Evolutionary conservation across 1,140 invertebrate species (phyloP).

Genomic region (Pomacea maculata): DNA sequence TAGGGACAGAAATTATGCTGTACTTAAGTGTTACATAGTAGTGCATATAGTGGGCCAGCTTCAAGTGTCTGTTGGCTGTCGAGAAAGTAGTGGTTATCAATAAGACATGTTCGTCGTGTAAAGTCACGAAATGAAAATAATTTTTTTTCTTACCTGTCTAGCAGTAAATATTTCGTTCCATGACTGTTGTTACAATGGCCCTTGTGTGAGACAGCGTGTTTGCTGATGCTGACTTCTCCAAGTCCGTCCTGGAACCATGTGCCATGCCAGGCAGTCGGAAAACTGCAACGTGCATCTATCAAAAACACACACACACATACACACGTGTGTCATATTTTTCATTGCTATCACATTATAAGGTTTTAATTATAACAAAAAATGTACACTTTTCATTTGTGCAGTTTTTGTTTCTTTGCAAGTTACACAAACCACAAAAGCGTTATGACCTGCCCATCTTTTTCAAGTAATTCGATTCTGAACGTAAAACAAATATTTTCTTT

Average conservation of each 20-base stretch:
- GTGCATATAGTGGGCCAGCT: not conserved
- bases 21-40: too few species aligned
- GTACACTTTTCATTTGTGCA: too few species aligned
- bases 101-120: not conserved
- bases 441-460: too few species aligned
- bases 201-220: conserved; percentile 25
- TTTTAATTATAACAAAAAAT: too few species aligned
- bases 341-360: too few species aligned
- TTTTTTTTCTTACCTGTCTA: conserved; percentile 21
- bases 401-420: too few species aligned
- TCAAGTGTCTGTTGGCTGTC: not conserved
- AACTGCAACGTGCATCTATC: conserved; percentile 28
- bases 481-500: too few species aligned
- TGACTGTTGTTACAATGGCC: conserved; percentile 27
- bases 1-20: too few species aligned
- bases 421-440: too few species aligned
- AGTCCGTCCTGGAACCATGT: conserved; percentile 33
- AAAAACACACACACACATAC: not conserved
- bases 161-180: conserved; percentile 31
- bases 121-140: not conserved
- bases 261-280: conserved; percentile 34
- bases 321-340: too few species aligned
- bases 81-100: not conserved
- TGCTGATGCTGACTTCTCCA: conserved; percentile 31
- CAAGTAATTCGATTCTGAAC: too few species aligned